Evolutionary conservation across 2,888 invertebrate species (phyloP), one percentile per base, ranked within the genome.

Genomic region (Eudasyphora cyanicolor): DNA sequence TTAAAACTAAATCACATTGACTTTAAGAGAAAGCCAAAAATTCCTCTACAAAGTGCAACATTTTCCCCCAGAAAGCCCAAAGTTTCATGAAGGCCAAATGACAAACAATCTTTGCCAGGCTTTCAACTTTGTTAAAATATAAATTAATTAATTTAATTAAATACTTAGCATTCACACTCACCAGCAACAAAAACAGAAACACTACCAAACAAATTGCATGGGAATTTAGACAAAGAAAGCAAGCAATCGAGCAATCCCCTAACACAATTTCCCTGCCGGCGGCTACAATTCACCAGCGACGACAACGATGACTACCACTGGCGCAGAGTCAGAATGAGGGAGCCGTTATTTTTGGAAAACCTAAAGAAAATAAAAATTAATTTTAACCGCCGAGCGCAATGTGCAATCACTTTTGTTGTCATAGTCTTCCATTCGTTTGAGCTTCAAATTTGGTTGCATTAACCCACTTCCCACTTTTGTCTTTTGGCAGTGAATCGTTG

Each of bases 381-480:
- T 74, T 82, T 70, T 42, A 78, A 79, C 73, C 35, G 54, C 12
- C 42, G n/a, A 60, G 57, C 32, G 27, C 57, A 62, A 75, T 64
- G 71, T 60, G 67, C 77, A 76, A 81, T 80, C 81, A 81, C 67
- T 79, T 76, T 81, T 79, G 76, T 64, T 32, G 60, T 10, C 29
- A 49, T 60, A 64, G 27, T 45, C 70, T 7, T 29, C 38, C 38
- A 42, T 62, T 21, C 32, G 38, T 8, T 60, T 73, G 51, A 84
- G 78, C 81, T 69, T 80, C 32, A 75, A 80, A 82, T 76, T 86
- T 87, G 85, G 83, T 86, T 87, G 89, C 88, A 89, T 89, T 90
- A 90, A 88, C 90, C 89, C 89, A 90, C 87, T 87, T 90, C 82
- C 83, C 86, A 86, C 79, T 85, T 84, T 84, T 76, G 84, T 19